A percentile compares a stretch with the other conserved stretches of the same genome.
phyloP scores from a whole-genome alignment of 1,140 invertebrate genomes.

The Pachyrhynchus sulphureomaculatus region DNA sequence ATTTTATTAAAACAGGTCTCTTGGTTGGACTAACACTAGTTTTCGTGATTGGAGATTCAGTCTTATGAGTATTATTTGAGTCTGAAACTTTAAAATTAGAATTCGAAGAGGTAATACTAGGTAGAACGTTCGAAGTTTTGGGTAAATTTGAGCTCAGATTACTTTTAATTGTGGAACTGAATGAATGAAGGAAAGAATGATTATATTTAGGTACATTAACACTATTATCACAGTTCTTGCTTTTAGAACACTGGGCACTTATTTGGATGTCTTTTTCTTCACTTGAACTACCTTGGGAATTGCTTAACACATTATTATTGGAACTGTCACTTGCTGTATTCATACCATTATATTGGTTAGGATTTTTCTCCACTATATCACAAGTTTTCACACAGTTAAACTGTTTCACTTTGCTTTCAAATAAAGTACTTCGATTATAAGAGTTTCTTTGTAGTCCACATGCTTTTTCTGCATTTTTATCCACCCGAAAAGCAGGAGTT shows the following conservation, averaged over 20 bases:
- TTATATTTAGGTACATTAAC: constrained; percentile 1
- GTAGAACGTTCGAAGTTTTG: too few species aligned
- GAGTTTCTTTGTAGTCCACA: constrained; percentile 38
- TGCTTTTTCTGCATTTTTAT: constrained; percentile 54
- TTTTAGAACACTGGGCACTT: neutral
- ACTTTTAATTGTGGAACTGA: too few species aligned
- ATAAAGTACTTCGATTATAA: constrained; percentile 38
- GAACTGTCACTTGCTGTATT: neutral
- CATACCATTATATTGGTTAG: too few species aligned
- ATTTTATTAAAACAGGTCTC: constrained; percentile 35
- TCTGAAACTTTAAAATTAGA: neutral
- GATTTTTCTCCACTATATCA: neutral
- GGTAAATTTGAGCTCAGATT: too few species aligned
- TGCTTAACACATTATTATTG: neutral
- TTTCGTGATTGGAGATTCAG: neutral
- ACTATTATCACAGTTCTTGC: neutral
- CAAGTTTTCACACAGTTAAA: constrained; percentile 42
- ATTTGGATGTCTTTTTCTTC: constrained; percentile 42
- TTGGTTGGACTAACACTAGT: neutral
- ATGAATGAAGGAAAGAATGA: neutral
- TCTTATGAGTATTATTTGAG: constrained; percentile 1
- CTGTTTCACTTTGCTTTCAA: constrained; percentile 42
- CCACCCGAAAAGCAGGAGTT: constrained; percentile 62
- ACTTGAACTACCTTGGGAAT: constrained; percentile 46
- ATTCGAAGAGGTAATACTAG: too few species aligned